Percentiles rank a stretch among this genome's conserved stretches.
phyloP scores from a whole-genome alignment of 2,888 invertebrate species.

The Daptonema setosum region DNA sequence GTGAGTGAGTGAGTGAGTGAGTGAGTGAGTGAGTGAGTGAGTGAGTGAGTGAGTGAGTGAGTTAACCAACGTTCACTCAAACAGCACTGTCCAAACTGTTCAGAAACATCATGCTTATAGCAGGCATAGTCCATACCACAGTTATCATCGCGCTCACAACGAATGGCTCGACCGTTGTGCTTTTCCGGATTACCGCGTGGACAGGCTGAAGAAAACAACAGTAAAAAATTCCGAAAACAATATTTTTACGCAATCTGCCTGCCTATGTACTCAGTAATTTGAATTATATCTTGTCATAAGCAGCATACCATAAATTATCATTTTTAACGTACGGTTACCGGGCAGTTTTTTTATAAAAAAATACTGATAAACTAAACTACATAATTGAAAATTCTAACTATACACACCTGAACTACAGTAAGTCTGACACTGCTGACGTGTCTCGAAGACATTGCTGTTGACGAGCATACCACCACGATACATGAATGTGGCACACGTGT shows the following conservation, averaged over 20 bases:
- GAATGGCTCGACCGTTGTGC: not conserved
- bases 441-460: constrained; percentile 9
- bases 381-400: too few relatives aligned
- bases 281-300: not conserved
- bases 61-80: too few relatives aligned
- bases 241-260: too few relatives aligned
- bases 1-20: too few relatives aligned
- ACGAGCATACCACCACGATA: constrained; percentile 8
- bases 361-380: too few relatives aligned
- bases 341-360: too few relatives aligned
- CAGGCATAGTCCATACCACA: constrained; percentile 7
- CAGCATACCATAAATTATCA: not conserved
- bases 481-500: constrained; percentile 8
- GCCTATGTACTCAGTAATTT: too few relatives aligned
- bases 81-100: too few relatives aligned
- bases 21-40: too few relatives aligned
- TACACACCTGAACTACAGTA: constrained; percentile 6
- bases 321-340: too few relatives aligned
- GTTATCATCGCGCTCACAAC: constrained; percentile 5
- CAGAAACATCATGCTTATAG: too few relatives aligned
- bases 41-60: too few relatives aligned
- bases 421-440: constrained; percentile 7
- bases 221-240: not conserved
- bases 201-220: constrained; percentile 7
- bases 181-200: constrained; percentile 7